Evolutionary conservation across 2,888 invertebrate species (phyloP), one percentile per base, ranked within the genome.

Genomic region (Mesorhabditis sp.): DNA sequence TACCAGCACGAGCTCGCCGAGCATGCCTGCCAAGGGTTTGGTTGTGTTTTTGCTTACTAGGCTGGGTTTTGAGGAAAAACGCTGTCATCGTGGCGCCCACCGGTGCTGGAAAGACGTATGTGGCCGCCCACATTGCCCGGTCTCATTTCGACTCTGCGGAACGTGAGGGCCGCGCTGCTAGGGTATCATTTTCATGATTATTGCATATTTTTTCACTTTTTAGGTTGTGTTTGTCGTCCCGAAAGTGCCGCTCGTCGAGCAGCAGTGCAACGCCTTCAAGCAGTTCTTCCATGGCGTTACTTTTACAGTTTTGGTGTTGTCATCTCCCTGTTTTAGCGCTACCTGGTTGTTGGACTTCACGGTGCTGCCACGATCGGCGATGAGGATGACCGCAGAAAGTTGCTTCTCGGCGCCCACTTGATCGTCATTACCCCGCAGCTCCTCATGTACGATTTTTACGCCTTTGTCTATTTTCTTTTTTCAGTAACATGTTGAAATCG

Each of bases 61-160:
- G n/a, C n/a, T 50, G 7, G 58, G 7, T 10, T 50, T 50, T 50
- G 7, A 50, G 58, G n/a, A 50, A 72, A 45, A 84, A 83, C 64
- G 73, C 75, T n/a, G 77, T 84, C 4, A 76, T 84, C 62, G 81
- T 81, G n/a, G 84, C 84, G 0, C 84, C 84, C 4, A 84, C 84
- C 3, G 84, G 84, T n/a, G 73, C 80, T 10, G 84, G 84, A 70
- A 84, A 84, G 68, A 84, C 84, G 2, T 74, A 80, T 70, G 82
- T 84, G n/a, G 82, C 82, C 5, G 76, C 76, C 13, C 78, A 80
- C 64, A 79, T 82, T 2, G 80, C 83, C 10, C 43, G 70, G n/a
- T 65, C 76, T 6, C 84, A 84, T 70, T 71, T 84, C 61, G 63
- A 68, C 50, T 68, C 70, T 42, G 43, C 71, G 15, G 69, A 66